Base-by-base conservation (phyloP, 1,140 invertebrate genomes). In the Heliconius eleuchia region DNA sequence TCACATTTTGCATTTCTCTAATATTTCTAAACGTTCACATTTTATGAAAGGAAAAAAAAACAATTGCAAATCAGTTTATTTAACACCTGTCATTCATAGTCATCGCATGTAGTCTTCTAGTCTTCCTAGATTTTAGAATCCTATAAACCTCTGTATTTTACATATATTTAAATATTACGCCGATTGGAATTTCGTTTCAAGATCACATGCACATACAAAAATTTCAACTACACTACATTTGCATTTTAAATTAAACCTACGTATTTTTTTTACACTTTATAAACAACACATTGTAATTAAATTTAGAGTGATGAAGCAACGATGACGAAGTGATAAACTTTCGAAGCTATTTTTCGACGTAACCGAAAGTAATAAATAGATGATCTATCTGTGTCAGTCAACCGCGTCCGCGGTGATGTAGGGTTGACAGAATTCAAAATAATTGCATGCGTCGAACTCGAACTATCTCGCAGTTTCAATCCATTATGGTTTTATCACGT, bases 341-440 rank as follows among this genome's bases (percentile, higher is more conserved):
- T 66, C 9, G 60, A 16, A 66, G 11, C 3, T 66, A 66, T 66
- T 66, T 66, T 66, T 66, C 23, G 60, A 66, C 13, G 11, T 66
- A 30, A 30, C 60, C 60, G 3, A 66, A 66, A 66, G 60, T 66
- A 66, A 66, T 66, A 66, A 66, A 66, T 66, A 66, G 60, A 66
- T 66, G 60, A 66, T 66, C 60, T 66, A 66, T 66, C 60, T 66
- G 23, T 66, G 60, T 66, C 60, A 66, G 60, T 66, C 60, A 66
- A n/a, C 27, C 60, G 60, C 23, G 60, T 66, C 23, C 60, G 60
- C 23, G 60, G 60, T 66, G 60, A 66, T 66, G 60, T 66, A 66
- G 60, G 60, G 60, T 27, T 66, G 60, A 30, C 60, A 66, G 60
- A 27, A 30, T 66, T 16, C 60, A 66, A 66, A 66, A 66, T 66